Evolutionary conservation across 2,797 vertebrate genomes (phyloP).

Genomic region (Babyrousa celebensis): DNA sequence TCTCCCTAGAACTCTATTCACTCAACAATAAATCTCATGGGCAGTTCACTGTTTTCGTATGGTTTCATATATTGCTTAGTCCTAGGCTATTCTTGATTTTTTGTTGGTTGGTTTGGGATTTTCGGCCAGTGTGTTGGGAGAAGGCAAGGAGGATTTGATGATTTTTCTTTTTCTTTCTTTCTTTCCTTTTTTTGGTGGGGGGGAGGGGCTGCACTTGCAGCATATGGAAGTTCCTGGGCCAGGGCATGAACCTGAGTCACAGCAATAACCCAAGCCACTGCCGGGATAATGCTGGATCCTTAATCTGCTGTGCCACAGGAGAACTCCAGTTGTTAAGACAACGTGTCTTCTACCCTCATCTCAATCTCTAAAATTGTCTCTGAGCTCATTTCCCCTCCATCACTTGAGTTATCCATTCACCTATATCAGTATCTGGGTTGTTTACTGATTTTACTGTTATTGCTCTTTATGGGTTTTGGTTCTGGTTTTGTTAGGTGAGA

Average conservation of each 20-base stretch:
- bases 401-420: not conserved
- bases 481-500: conserved; percentile 19
- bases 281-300: too few relatives aligned
- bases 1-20: not conserved
- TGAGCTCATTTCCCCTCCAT: not conserved
- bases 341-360: not conserved
- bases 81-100: not conserved
- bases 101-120: not conserved
- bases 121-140: not conserved
- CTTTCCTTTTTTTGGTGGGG: too few relatives aligned
- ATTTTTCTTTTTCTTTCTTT: not conserved
- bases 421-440: not conserved
- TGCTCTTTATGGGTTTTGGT: not conserved
- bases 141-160: not conserved
- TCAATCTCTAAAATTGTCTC: not conserved
- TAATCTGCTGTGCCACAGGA: too few relatives aligned
- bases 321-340: not conserved
- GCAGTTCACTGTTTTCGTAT: not conserved
- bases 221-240: too few relatives aligned
- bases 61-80: not conserved
- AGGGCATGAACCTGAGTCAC: too few relatives aligned
- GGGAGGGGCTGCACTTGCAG: too few relatives aligned
- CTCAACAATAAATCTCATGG: not conserved
- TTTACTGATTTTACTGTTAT: not conserved
- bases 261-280: too few relatives aligned